Conservation (phyloP, 2,797 vertebrate genomes). For the Fratercula arctica region DNA sequence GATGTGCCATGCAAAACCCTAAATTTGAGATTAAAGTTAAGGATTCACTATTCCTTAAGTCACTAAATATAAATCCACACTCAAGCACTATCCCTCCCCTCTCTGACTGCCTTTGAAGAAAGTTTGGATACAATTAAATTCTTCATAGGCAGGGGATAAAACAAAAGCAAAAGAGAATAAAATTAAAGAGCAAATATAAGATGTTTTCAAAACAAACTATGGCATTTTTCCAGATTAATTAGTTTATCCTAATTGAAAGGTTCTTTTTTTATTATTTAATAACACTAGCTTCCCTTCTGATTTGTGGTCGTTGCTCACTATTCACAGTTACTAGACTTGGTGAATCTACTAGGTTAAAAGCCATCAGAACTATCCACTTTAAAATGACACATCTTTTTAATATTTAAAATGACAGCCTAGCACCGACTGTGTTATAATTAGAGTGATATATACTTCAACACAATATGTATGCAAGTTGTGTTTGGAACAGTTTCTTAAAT, state of each 20-base stretch:
- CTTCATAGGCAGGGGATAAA: constrained; percentile 24
- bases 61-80: constrained; percentile 1
- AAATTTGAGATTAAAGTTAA: neutral
- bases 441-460: neutral
- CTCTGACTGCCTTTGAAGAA: neutral
- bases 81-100: neutral
- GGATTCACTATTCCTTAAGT: constrained; percentile 3
- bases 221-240: constrained; percentile 3
- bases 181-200: neutral
- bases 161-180: constrained; percentile 18
- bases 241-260: constrained; percentile 16
- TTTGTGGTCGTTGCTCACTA: neutral
- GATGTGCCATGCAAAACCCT: neutral
- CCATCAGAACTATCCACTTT: neutral
- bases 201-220: constrained; percentile 18
- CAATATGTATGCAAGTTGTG: neutral
- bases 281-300: neutral
- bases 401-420: constrained; percentile 4
- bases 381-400: constrained; percentile 13
- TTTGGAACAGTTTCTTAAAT: constrained; percentile 36
- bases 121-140: constrained; percentile 45
- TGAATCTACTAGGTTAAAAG: neutral
- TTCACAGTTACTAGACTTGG: neutral
- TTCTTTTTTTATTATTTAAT: neutral
- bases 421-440: constrained; percentile 7